Conservation (phyloP, 1,140 invertebrate species). For the Monochamus saltuarius region DNA sequence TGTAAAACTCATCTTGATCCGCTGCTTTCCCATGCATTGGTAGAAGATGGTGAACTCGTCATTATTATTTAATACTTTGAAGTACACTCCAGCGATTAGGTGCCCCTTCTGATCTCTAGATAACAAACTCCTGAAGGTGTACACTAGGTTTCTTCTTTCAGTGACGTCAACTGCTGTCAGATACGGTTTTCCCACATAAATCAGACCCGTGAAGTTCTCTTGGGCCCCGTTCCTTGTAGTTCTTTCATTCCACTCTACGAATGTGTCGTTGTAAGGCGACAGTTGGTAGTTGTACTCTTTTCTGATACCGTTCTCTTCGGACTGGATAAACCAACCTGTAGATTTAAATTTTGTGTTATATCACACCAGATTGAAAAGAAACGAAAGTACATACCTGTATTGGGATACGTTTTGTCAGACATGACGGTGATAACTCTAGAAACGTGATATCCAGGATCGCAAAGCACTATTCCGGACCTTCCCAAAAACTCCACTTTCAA, state of each 20-base stretch:
- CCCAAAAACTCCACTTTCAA: constrained; percentile 72
- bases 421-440: constrained; percentile 82
- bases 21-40: constrained; percentile 65
- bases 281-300: constrained; percentile 82
- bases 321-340: constrained; percentile 79
- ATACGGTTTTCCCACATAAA: constrained; percentile 78
- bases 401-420: constrained; percentile 79
- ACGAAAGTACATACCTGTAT: constrained; percentile 64
- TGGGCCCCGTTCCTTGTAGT: constrained; percentile 64
- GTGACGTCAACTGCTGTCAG: constrained; percentile 80
- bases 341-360: neutral
- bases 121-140: constrained; percentile 82
- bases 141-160: constrained; percentile 84
- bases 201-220: constrained; percentile 61
- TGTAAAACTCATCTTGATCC: constrained; percentile 70
- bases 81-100: constrained; percentile 80
- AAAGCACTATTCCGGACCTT: constrained; percentile 72
- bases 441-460: constrained; percentile 90
- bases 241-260: constrained; percentile 80
- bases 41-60: constrained; percentile 80
- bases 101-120: constrained; percentile 78
- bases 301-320: constrained; percentile 67
- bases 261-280: constrained; percentile 64
- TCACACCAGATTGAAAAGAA: neutral
- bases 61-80: constrained; percentile 64